These are phyloP conservation scores for Antrozous pallidus DNA, from an alignment of 2,797 vertebrate genomes.

Conservation along the genomic window DNA sequence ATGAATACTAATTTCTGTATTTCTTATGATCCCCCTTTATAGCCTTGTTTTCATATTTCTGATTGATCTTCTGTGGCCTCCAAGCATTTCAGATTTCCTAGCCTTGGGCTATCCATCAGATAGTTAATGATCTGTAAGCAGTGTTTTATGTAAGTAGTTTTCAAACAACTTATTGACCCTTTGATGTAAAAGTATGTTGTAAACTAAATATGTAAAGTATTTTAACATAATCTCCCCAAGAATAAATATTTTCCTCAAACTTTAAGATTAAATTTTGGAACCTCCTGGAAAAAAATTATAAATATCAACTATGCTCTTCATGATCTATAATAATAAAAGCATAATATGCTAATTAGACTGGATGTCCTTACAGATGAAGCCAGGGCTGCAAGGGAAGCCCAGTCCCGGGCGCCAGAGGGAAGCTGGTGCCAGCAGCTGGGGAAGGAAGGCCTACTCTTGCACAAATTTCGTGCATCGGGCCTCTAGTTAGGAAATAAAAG, in stretches of 20 bases:
- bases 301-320: neutral
- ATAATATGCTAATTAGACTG: no score
- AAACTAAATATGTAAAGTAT: constrained; percentile 47
- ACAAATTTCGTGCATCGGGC: no score
- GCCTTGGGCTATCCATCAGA: constrained; percentile 28
- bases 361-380: no score
- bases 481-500: neutral
- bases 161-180: constrained; percentile 50
- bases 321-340: neutral
- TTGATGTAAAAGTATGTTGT: constrained; percentile 47
- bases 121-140: constrained; percentile 20
- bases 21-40: neutral
- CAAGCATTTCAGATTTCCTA: constrained; percentile 22
- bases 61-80: constrained; percentile 42
- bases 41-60: constrained; percentile 55
- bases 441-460: no score
- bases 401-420: no score
- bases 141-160: constrained; percentile 57
- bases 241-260: constrained; percentile 47
- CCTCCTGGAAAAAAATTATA: neutral
- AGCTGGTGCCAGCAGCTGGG: no score
- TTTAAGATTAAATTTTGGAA: constrained; percentile 38
- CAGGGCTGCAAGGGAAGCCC: no score
- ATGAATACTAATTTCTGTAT: constrained; percentile 32
- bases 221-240: constrained; percentile 33